Evolutionary conservation across 2,113 vertebrate genomes (phyloP).

Genomic region (Brachypodius melanocephalos): DNA sequence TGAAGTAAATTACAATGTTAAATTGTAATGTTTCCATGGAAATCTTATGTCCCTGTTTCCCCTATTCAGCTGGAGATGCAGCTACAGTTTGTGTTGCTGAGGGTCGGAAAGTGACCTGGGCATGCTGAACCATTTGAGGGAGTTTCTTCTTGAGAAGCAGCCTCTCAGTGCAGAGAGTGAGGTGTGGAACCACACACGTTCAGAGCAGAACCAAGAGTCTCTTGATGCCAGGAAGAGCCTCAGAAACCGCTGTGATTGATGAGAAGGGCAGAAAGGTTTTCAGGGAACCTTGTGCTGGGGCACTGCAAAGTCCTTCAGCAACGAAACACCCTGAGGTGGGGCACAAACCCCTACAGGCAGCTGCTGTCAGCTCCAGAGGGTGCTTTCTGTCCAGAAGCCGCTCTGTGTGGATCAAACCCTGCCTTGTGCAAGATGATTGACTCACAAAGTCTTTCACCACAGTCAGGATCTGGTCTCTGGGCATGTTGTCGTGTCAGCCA

Average conservation of each 20-base stretch:
- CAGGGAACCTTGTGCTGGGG: not conserved
- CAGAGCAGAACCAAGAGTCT: not conserved
- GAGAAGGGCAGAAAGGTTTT: not conserved
- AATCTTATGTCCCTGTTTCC: not conserved
- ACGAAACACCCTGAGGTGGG: not conserved
- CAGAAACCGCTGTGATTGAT: accelerated
- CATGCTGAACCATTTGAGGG: not conserved
- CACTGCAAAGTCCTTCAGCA: not conserved
- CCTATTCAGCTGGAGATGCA: not conserved
- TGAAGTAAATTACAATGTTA: not conserved
- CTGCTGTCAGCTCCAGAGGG: not conserved
- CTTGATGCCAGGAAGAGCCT: not conserved
- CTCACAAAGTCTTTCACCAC: not conserved
- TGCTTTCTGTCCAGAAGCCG: not conserved
- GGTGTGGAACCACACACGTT: not conserved
- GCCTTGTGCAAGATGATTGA: not conserved
- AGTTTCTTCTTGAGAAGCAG: not conserved
- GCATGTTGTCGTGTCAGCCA: not conserved
- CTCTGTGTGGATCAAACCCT: not conserved
- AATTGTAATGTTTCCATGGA: not conserved
- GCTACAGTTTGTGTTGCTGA: not conserved
- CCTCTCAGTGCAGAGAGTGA: not conserved
- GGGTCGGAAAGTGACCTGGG: not conserved
- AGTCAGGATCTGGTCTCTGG: not conserved
- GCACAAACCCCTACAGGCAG: not conserved